Conservation (phyloP, 2,888 invertebrate species). For the Fabriciana adippe region DNA sequence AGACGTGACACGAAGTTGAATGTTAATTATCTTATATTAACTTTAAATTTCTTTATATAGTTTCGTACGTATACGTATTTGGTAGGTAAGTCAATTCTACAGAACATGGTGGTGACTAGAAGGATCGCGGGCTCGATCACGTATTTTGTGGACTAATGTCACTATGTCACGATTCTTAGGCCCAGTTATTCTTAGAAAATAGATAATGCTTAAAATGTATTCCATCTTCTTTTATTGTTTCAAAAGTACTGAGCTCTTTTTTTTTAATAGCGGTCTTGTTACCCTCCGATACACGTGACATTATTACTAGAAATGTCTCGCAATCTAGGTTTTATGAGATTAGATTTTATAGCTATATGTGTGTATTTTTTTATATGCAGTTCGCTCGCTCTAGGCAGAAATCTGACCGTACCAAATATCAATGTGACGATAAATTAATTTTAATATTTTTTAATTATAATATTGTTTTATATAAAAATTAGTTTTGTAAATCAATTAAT, state of each 20-base stretch:
- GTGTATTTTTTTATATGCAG: slow-evolving; percentile 63
- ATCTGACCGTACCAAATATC: neutral
- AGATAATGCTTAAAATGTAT: slow-evolving; percentile 4
- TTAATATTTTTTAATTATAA: neutral
- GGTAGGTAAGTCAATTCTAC: no score
- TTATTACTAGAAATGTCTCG: slow-evolving; percentile 49
- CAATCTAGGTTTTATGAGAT: slow-evolving; percentile 65
- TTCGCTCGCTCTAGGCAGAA: neutral
- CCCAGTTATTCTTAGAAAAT: slow-evolving; percentile 1
- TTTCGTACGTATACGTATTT: no score
- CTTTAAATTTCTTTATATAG: no score
- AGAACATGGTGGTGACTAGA: neutral
- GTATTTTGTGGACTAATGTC: neutral
- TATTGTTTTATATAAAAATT: no score
- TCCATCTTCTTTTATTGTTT: neutral
- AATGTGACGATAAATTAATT: neutral
- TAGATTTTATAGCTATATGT: slow-evolving; percentile 76
- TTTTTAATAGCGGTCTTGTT: slow-evolving; percentile 38
- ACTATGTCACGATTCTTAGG: slow-evolving; percentile 3
- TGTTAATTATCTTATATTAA: no score
- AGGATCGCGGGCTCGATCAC: slow-evolving; percentile 17
- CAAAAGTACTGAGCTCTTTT: neutral
- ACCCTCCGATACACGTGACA: slow-evolving; percentile 53
- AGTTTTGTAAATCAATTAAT: no score
- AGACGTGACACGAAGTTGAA: no score